Evolutionary conservation across 1,140 invertebrate species (phyloP).

Genomic region (Cotesia chilonis): DNA sequence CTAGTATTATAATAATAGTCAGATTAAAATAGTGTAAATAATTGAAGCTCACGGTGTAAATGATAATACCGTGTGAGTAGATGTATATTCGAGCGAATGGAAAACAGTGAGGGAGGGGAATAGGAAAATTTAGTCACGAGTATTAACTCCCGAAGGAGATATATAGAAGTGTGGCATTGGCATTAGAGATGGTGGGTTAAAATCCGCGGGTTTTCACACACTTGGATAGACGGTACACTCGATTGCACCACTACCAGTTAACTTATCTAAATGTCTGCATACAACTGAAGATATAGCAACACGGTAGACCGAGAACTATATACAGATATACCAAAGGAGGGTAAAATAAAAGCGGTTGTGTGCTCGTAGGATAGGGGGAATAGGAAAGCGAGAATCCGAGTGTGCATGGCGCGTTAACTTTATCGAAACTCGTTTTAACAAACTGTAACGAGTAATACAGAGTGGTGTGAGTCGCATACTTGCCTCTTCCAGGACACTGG

Average conservation of each 20-base stretch:
- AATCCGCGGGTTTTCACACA: constrained; percentile 10
- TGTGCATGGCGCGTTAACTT: constrained; percentile 46
- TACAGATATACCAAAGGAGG: constrained; percentile 1
- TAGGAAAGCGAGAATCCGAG: constrained; percentile 24
- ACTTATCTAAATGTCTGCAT: constrained; percentile 52
- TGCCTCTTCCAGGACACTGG: constrained; percentile 38
- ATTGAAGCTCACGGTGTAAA: too few relatives aligned
- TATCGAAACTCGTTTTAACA: constrained; percentile 57
- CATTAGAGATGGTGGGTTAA: not conserved
- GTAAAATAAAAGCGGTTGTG: constrained; percentile 3
- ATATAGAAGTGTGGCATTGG: not conserved
- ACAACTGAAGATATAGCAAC: constrained; percentile 15
- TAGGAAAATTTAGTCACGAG: not conserved
- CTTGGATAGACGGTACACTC: constrained; percentile 23
- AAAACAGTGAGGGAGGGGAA: not conserved
- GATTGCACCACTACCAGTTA: constrained; percentile 37
- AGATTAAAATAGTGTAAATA: too few relatives aligned
- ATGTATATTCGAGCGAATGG: not conserved
- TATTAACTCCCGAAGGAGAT: not conserved
- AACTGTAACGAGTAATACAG: constrained; percentile 42
- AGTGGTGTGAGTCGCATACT: not conserved
- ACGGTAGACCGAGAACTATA: too few relatives aligned
- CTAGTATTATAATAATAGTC: too few relatives aligned
- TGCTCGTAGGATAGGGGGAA: not conserved
- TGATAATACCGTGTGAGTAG: not conserved